A percentile compares a stretch with the other conserved stretches of the same genome.
phyloP scores from a whole-genome alignment of 53 echinoderm and acorn worm genomes.

The Zoroaster sp. region DNA sequence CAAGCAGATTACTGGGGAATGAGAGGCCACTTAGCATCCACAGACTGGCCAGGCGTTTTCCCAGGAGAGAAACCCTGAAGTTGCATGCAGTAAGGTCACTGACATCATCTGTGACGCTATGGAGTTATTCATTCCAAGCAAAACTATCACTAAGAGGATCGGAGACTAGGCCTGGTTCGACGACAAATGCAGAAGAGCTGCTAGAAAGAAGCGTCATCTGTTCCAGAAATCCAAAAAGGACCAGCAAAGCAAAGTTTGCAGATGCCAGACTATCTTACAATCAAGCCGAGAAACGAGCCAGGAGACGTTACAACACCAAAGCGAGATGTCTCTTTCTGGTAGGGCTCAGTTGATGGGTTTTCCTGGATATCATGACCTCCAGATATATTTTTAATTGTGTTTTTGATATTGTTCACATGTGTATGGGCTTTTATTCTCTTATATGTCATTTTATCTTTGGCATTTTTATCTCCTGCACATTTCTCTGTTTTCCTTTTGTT shows the following conservation, averaged over 20 bases:
- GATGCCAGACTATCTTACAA: conserved; percentile 30
- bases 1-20: conserved; percentile 62
- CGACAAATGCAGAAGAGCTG: conserved; percentile 32
- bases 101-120: conserved; percentile 57
- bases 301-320: background rate
- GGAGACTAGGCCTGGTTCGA: conserved; percentile 44
- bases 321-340: too few species aligned
- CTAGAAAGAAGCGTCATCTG: conserved; percentile 19
- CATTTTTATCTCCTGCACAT: too few species aligned
- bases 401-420: too few species aligned
- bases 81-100: conserved; percentile 63
- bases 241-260: conserved; percentile 18
- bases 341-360: too few species aligned
- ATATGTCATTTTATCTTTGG: too few species aligned
- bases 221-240: conserved; percentile 31
- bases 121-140: conserved; percentile 65
- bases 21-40: conserved; percentile 39
- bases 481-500: too few species aligned
- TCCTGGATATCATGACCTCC: too few species aligned
- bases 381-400: too few species aligned
- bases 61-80: background rate
- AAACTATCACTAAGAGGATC: conserved; percentile 56
- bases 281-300: conserved; percentile 40
- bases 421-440: too few species aligned
- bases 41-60: conserved; percentile 37